Conservation (phyloP, 2,888 invertebrate genomes). For the Pardosa pseudoannulata region DNA sequence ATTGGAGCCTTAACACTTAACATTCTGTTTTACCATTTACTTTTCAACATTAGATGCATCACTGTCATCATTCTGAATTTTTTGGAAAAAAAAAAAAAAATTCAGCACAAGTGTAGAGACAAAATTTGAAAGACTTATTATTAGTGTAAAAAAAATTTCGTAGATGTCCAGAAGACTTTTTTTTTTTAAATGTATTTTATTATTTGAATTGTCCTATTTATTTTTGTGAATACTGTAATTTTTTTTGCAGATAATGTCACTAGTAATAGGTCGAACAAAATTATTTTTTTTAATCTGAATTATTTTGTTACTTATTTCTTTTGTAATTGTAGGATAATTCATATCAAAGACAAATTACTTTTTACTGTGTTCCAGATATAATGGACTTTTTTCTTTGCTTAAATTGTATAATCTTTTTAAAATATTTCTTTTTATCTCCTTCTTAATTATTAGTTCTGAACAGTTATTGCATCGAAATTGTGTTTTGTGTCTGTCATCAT, state of each 20-base stretch:
- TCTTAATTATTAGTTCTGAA: too few species aligned
- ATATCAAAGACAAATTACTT: too few species aligned
- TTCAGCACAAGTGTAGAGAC: neutral
- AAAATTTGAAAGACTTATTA: neutral
- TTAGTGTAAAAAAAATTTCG: neutral
- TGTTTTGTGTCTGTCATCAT: neutral
- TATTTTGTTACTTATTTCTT: too few species aligned
- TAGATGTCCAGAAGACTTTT: neutral
- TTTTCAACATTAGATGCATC: neutral
- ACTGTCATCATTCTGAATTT: neutral
- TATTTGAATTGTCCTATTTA: neutral
- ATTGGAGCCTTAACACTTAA: constrained; percentile 72
- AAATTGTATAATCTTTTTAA: too few species aligned
- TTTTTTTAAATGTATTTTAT: neutral
- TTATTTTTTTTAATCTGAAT: too few species aligned
- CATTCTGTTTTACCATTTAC: neutral
- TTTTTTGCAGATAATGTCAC: neutral
- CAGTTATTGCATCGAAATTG: neutral
- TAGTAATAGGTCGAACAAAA: too few species aligned
- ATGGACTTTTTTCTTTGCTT: too few species aligned
- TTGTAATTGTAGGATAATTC: too few species aligned
- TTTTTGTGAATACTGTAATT: constrained; percentile 8
- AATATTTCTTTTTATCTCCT: too few species aligned
- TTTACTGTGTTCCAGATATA: too few species aligned
- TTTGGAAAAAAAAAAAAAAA: too few species aligned